Percentiles rank a stretch among this genome's conserved stretches.
phyloP scores from a whole-genome alignment of 1,140 invertebrate species.

The Cydia pomonella region DNA sequence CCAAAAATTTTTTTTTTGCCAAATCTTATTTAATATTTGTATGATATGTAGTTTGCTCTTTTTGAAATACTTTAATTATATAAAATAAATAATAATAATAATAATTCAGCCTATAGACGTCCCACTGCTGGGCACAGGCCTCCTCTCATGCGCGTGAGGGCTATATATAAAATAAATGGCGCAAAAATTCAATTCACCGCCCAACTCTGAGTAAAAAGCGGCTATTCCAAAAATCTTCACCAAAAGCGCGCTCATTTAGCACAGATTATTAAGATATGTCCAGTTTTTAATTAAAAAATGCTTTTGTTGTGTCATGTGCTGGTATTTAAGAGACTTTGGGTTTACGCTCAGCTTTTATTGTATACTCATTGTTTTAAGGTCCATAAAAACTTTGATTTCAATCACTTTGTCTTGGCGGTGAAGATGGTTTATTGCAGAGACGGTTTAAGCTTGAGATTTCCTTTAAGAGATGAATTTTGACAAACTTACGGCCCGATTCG shows the following conservation, averaged over 20 bases:
- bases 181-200: too few species aligned
- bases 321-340: neutral
- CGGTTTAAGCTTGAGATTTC: neutral
- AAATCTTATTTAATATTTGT: too few species aligned
- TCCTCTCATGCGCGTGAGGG: too few species aligned
- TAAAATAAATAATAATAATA: too few species aligned
- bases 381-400: slow-evolving; percentile 4
- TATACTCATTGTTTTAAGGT: neutral
- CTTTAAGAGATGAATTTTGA: neutral
- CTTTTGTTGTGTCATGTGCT: slow-evolving; percentile 1
- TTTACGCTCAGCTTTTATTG: neutral
- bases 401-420: neutral
- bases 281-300: neutral
- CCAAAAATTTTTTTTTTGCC: too few species aligned
- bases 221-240: neutral
- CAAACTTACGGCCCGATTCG: too few species aligned
- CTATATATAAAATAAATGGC: too few species aligned
- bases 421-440: neutral
- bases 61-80: too few species aligned
- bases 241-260: neutral
- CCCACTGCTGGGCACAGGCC: too few species aligned
- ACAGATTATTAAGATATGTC: neutral
- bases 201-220: neutral
- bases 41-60: too few species aligned
- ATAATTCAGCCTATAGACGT: too few species aligned